A percentile compares a stretch with the other conserved stretches of the same genome.
phyloP scores from a whole-genome alignment of 2,888 invertebrate species.

The Cyaniris semiargus region DNA sequence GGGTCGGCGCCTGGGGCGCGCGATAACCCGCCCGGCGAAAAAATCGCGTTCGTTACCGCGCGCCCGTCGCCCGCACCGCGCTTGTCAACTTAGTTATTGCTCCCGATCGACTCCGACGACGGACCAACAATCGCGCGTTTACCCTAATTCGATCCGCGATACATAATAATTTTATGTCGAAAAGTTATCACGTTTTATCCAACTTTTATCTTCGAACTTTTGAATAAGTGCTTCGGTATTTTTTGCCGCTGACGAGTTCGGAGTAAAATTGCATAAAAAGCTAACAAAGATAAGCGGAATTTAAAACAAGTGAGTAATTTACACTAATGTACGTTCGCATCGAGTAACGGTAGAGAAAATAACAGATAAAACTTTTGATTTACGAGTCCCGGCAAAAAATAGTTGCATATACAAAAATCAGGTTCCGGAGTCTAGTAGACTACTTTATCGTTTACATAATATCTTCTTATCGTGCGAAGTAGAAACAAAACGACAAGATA shows the following conservation, averaged over 20 bases:
- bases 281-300: constrained; percentile 23
- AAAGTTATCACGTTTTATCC: neutral
- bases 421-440: neutral
- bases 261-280: constrained; percentile 28
- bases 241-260: constrained; percentile 10
- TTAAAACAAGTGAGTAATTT: constrained; percentile 21
- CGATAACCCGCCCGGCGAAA: constrained; percentile 65
- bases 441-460: neutral
- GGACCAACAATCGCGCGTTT: neutral
- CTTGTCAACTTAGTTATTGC: constrained; percentile 78
- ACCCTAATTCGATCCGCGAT: constrained; percentile 1
- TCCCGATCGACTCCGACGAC: constrained; percentile 45
- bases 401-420: neutral
- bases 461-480: neutral
- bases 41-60: constrained; percentile 68
- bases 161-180: constrained; percentile 2
- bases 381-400: constrained; percentile 11
- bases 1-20: constrained; percentile 63
- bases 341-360: constrained; percentile 12
- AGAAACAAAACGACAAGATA: neutral
- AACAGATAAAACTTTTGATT: constrained; percentile 12
- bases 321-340: constrained; percentile 22
- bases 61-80: constrained; percentile 52
- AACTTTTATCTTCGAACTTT: constrained; percentile 1
- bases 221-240: neutral